A percentile compares a stretch with the other conserved stretches of the same genome.
phyloP scores from a whole-genome alignment of 2,797 vertebrate species.

The Helarctos malayanus region DNA sequence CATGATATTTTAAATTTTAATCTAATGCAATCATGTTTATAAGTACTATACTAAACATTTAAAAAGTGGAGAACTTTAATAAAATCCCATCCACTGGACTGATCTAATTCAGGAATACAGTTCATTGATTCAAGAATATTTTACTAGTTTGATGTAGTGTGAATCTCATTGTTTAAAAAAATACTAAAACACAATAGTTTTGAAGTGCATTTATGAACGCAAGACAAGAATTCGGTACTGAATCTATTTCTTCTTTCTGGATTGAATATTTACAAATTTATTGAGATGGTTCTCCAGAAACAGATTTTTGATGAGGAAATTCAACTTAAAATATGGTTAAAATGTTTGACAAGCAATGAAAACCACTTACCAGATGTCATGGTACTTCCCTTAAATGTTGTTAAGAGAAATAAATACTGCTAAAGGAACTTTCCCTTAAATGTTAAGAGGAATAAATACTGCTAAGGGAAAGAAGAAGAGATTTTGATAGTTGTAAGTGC shows the following conservation, averaged over 20 bases:
- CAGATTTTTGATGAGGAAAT: not conserved
- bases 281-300: not conserved
- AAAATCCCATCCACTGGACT: not conserved
- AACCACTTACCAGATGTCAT: not conserved
- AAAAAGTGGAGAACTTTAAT: not conserved
- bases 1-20: not conserved
- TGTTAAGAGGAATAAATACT: not conserved
- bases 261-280: not conserved
- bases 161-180: not conserved
- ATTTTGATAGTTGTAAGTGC: not conserved
- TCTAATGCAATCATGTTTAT: not conserved
- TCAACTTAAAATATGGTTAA: slow-evolving; percentile 23
- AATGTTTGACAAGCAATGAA: not conserved
- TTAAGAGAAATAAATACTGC: not conserved
- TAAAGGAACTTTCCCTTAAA: not conserved
- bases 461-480: not conserved
- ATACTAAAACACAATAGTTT: not conserved
- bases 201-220: not conserved
- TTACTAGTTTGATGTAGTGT: not conserved
- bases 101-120: not conserved
- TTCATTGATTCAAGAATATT: not conserved
- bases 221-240: not conserved
- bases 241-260: not conserved
- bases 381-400: not conserved
- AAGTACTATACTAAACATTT: not conserved